Evolutionary conservation across 2,888 invertebrate species (phyloP).

Genomic region (Therioaphis trifolii): DNA sequence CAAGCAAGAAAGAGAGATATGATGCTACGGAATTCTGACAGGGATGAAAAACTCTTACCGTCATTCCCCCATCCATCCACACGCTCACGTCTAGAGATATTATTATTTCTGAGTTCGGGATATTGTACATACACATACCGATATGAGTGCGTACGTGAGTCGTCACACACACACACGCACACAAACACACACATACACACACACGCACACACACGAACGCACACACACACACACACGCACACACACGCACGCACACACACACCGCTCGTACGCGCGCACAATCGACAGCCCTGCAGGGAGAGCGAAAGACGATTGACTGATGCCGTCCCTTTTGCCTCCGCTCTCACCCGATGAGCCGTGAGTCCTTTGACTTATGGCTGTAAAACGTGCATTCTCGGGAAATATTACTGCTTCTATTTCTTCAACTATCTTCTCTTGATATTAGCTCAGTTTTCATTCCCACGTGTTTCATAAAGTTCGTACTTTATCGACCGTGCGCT

Average conservation of each 20-base stretch:
- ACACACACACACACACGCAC: not conserved
- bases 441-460: conserved; percentile 60
- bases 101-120: conserved; percentile 55
- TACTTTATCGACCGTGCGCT: conserved; percentile 54
- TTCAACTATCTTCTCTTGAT: conserved; percentile 15
- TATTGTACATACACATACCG: not conserved
- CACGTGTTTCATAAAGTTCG: conserved; percentile 56
- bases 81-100: conserved; percentile 32
- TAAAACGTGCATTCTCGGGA: conserved; percentile 58
- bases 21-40: conserved; percentile 45
- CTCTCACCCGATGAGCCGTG: not conserved
- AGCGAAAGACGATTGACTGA: conserved; percentile 59
- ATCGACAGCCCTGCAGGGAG: conserved; percentile 30
- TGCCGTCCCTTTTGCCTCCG: conserved; percentile 27
- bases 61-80: not conserved
- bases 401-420: not conserved
- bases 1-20: conserved; percentile 34
- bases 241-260: not conserved
- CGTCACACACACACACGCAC: not conserved
- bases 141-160: not conserved
- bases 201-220: not conserved
- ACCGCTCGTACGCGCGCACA: conserved; percentile 1
- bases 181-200: not conserved
- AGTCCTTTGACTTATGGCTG: conserved; percentile 61
- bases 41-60: conserved; percentile 56